Evolutionary conservation across 37 sponge, comb jelly and placozoan species (phyloP), one percentile per base, ranked within the genome.

Genomic region (Cliona cf. orientalis): DNA sequence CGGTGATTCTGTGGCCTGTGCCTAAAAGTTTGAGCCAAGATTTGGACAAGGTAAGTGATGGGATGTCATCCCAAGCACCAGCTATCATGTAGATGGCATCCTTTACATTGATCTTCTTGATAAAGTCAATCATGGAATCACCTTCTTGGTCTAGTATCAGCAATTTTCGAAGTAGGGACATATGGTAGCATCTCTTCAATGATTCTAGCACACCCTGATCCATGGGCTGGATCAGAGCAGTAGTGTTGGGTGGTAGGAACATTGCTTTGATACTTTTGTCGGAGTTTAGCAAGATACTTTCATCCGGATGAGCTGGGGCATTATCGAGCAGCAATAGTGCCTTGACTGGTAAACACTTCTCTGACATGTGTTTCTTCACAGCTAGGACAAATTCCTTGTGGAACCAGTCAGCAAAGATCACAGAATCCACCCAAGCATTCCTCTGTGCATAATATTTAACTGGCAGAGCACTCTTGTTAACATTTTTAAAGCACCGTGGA

Each of bases 141-240:
- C n/a, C n/a, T n/a, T n/a, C n/a, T n/a, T n/a, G n/a, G n/a, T n/a
- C n/a, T n/a, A n/a, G n/a, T n/a, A n/a, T n/a, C n/a, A n/a, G n/a
- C n/a, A n/a, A n/a, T n/a, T n/a, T n/a, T n/a, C n/a, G n/a, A n/a
- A 84, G 69, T 42, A 84, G 29, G 2, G 62, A 22, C 32, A 39
- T 31, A 41, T 83, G 55, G 60, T 88, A 88, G 0, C 71, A 35
- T 43, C 77, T 31, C 82, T 75, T 88, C 40, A 80, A 3, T 22
- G 69, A 29, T 81, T 90, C 85, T 22, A 90, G 46, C 31, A 84
- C 71, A 2, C 85, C 91, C 57, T 80, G 77, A 75, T 88, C 89
- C 62, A 83, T 74, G 37, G 85, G 85, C 29, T 84, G 85, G 56
- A 84, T 76, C 26, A 84, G 14, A 5, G 85, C 61, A 11, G 85